These are phyloP conservation scores for Drosophila littoralis DNA, from an alignment of 1,140 invertebrate species.

Conservation along the genomic window DNA sequence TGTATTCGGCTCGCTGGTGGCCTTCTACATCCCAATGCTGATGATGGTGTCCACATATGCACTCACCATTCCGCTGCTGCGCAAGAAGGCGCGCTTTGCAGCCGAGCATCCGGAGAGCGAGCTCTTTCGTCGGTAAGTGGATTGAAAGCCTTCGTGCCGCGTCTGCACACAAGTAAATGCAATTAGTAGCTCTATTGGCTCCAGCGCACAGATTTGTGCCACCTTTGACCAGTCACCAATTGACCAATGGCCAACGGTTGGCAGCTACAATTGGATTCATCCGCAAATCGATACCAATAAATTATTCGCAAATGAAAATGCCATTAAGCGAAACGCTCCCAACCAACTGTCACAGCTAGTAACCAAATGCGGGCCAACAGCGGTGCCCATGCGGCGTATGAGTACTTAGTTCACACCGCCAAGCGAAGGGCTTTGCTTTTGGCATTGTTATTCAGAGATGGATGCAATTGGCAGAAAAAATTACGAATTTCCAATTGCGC, in stretches of 20 bases:
- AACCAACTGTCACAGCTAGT: slow-evolving; percentile 16
- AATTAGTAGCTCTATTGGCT: slow-evolving; percentile 45
- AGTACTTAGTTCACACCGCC: slow-evolving; percentile 8
- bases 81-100: slow-evolving; percentile 89
- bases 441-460: not conserved
- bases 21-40: slow-evolving; percentile 96
- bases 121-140: slow-evolving; percentile 85
- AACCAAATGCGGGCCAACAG: not conserved
- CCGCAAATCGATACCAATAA: slow-evolving; percentile 58
- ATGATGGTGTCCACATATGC: slow-evolving; percentile 96
- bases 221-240: slow-evolving; percentile 33
- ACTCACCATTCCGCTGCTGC: slow-evolving; percentile 93
- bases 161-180: slow-evolving; percentile 33
- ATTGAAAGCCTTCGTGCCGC: slow-evolving; percentile 11
- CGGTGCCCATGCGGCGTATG: slow-evolving; percentile 6
- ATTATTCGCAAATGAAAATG: slow-evolving; percentile 54
- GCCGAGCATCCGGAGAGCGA: slow-evolving; percentile 87
- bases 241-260: slow-evolving; percentile 3
- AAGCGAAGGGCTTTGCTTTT: not conserved
- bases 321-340: slow-evolving; percentile 13
- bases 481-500: not conserved
- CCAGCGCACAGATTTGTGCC: slow-evolving; percentile 33
- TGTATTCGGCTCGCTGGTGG: slow-evolving; percentile 94
- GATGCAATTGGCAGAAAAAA: not conserved
- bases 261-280: slow-evolving; percentile 38